Conservation (phyloP, 2,113 vertebrate genomes). For the Mustela lutreola region DNA sequence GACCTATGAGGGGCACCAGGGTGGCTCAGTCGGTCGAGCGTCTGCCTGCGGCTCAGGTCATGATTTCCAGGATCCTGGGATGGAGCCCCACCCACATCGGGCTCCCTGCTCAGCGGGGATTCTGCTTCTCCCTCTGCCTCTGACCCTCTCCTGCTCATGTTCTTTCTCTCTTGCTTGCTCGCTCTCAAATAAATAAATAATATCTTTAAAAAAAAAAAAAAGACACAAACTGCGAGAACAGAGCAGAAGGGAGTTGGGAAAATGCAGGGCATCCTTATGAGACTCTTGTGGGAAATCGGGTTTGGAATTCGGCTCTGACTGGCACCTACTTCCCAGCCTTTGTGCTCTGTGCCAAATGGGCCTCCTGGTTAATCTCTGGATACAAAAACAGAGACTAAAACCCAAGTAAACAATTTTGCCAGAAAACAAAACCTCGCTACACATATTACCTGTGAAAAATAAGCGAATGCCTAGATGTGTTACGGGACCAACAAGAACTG, state of each 20-base stretch:
- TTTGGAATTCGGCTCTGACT: conserved; percentile 27
- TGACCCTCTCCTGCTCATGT: neutral
- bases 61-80: neutral
- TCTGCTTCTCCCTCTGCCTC: no score
- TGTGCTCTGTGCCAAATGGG: conserved; percentile 34
- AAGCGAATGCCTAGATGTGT: neutral
- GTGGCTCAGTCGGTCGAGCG: neutral
- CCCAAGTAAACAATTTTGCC: conserved; percentile 22
- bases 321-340: neutral
- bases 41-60: neutral
- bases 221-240: neutral
- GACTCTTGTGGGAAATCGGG: neutral
- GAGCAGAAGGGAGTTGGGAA: conserved; percentile 17
- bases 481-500: neutral
- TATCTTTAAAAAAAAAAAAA: neutral
- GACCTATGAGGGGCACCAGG: neutral
- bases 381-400: conserved; percentile 17
- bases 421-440: conserved; percentile 1
- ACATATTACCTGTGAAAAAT: neutral
- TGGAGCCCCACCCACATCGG: neutral
- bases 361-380: neutral
- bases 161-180: neutral
- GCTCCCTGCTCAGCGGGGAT: neutral
- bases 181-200: neutral
- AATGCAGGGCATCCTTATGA: neutral